phyloP scores from a whole-genome alignment of 2,113 vertebrate species.

The Otus sunia region DNA sequence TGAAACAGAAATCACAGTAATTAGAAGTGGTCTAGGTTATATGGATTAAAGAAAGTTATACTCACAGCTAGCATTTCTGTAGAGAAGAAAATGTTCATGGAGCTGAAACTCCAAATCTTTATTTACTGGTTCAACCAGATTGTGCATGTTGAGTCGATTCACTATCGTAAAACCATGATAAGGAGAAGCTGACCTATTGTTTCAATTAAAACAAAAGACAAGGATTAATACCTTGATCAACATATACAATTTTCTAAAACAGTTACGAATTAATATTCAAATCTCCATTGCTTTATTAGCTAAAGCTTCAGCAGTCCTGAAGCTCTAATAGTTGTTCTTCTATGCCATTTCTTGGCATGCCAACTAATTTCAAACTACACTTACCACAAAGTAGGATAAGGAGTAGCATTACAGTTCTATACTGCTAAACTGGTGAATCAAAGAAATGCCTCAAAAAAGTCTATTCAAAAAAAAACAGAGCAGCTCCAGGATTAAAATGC shows the following conservation, averaged over 20 bases:
- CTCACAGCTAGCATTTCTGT: constrained; percentile 90
- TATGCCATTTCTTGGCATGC: background rate
- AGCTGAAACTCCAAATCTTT: constrained; percentile 98
- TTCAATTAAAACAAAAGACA: constrained; percentile 40
- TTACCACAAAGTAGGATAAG: background rate
- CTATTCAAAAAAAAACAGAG: background rate
- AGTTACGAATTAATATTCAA: background rate
- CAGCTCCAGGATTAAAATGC: background rate
- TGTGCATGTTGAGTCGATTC: constrained; percentile 93
- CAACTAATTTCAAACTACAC: background rate
- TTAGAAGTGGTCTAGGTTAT: background rate
- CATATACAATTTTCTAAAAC: background rate
- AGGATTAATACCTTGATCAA: background rate
- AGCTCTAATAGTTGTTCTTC: background rate
- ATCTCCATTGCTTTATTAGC: background rate
- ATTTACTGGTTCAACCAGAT: constrained; percentile 96
- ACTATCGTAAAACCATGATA: constrained; percentile 97
- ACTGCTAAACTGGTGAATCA: background rate
- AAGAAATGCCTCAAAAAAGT: background rate
- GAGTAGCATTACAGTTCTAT: background rate
- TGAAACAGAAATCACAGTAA: background rate
- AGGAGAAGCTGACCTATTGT: constrained; percentile 90
- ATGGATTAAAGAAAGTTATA: constrained; percentile 32
- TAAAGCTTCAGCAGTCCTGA: background rate
- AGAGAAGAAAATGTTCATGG: constrained; percentile 96